Evolutionary conservation across 2,888 invertebrate genomes (phyloP).

Genomic region (Venustoraphidia nigricollis): DNA sequence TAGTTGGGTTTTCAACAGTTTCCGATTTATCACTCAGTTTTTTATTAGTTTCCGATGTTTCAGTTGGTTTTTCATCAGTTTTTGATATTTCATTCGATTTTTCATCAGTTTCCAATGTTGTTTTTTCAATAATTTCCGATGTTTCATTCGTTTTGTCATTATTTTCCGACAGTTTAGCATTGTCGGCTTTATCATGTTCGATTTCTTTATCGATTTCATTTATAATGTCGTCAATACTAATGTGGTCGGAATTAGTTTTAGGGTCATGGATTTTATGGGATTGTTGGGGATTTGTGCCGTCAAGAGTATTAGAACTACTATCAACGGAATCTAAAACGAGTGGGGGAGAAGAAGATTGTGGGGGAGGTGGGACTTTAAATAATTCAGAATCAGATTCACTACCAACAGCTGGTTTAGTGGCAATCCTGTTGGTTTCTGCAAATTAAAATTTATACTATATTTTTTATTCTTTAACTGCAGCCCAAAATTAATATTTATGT

Average conservation of each 20-base stretch:
- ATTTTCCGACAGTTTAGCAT: neutral
- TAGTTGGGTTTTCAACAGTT: neutral
- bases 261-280: neutral
- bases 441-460: too few species aligned
- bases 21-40: neutral
- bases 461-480: too few species aligned
- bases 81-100: neutral
- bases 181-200: neutral
- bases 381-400: too few species aligned
- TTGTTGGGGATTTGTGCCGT: neutral
- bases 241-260: neutral
- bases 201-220: neutral
- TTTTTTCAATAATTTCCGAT: neutral
- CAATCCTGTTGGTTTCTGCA: too few species aligned
- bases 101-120: conserved; percentile 1
- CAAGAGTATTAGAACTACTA: too few species aligned
- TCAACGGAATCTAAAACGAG: too few species aligned
- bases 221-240: too few species aligned
- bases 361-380: too few species aligned
- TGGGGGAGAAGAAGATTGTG: too few species aligned
- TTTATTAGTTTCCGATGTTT: neutral
- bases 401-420: too few species aligned
- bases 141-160: neutral
- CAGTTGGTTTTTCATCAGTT: neutral
- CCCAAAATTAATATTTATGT: too few species aligned